Evolutionary conservation across 2,797 vertebrate genomes (phyloP).

Genomic region (Sebastes hubbsi): DNA sequence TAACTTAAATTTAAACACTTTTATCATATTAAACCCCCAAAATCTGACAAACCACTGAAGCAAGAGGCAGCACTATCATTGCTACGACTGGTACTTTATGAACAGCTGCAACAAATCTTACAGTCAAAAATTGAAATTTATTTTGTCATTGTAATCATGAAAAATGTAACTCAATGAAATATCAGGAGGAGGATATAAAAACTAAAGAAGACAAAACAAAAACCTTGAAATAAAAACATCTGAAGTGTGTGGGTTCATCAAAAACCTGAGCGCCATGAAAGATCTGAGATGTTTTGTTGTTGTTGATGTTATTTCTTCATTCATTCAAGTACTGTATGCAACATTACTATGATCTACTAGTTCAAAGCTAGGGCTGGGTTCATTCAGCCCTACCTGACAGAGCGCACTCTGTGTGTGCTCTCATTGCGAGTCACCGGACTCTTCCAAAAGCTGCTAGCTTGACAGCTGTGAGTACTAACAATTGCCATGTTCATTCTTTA

Average conservation of each 20-base stretch:
- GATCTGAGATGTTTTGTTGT: background rate
- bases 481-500: background rate
- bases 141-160: background rate
- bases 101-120: background rate
- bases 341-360: background rate
- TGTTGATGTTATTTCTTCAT: background rate
- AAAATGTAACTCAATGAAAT: background rate
- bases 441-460: no score
- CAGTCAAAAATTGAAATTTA: background rate
- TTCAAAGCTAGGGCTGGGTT: no score
- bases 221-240: background rate
- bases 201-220: background rate
- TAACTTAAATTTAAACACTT: background rate
- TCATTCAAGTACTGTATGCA: background rate
- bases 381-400: no score
- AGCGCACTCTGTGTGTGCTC: no score
- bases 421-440: no score
- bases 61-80: background rate
- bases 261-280: background rate
- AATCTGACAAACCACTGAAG: background rate
- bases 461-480: no score
- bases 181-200: background rate
- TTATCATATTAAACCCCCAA: background rate
- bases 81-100: background rate
- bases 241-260: background rate